Conservation (phyloP, 2,113 vertebrate species). For the Nothoprocta pentlandii region DNA sequence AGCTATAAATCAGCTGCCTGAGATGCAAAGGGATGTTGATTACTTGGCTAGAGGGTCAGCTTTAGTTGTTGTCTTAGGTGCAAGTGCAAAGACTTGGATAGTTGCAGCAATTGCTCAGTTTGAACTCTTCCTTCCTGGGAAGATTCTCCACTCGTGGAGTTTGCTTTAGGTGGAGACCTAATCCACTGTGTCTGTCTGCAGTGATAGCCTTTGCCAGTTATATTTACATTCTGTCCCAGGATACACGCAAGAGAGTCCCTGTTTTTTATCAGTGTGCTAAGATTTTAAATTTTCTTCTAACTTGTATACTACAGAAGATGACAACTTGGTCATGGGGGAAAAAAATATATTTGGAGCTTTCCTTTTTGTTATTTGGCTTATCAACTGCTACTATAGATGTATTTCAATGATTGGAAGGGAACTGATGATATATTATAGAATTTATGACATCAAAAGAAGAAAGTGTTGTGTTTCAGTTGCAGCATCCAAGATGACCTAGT, state of each 20-base stretch:
- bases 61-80: not conserved
- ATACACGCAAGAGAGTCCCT: not conserved
- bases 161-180: not conserved
- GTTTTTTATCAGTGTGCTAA: not conserved
- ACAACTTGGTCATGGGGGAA: not conserved
- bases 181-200: not conserved
- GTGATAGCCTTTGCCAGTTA: not conserved
- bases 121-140: not conserved
- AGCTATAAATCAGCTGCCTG: not conserved
- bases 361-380: not conserved
- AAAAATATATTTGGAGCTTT: not conserved
- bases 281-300: not conserved
- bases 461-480: not conserved
- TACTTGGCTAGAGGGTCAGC: not conserved
- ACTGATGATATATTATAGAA: not conserved
- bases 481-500: not conserved
- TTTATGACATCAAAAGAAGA: constrained; percentile 17
- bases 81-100: not conserved
- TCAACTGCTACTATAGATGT: not conserved
- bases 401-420: constrained; percentile 9
- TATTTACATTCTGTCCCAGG: not conserved
- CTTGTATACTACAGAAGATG: not conserved
- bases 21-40: not conserved
- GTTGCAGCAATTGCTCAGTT: not conserved
- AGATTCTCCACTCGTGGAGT: not conserved